Conservation (phyloP, 2,888 invertebrate species). For the Unio pictorum region DNA sequence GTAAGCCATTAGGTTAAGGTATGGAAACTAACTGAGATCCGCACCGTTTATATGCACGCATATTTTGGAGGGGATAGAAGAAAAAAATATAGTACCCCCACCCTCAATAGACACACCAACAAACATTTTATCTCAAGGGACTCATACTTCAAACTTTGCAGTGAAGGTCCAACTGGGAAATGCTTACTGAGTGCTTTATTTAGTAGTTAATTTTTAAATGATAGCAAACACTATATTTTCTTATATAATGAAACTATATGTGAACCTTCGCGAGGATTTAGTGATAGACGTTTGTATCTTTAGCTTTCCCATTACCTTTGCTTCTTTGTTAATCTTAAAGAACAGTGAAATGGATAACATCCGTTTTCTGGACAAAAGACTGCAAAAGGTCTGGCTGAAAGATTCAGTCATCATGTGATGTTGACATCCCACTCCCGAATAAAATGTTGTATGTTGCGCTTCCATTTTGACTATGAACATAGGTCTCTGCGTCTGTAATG, state of each 20-base stretch:
- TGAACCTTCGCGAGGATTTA: conserved; percentile 5
- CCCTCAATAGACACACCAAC: too few relatives aligned
- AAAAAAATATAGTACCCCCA: too few relatives aligned
- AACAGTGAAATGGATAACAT: conserved; percentile 29
- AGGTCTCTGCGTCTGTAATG: conserved; percentile 29
- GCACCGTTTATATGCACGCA: too few relatives aligned
- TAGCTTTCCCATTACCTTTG: neutral
- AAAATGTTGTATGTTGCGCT: conserved; percentile 24
- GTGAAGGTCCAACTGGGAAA: too few relatives aligned
- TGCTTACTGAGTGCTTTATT: too few relatives aligned
- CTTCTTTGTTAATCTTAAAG: conserved; percentile 7
- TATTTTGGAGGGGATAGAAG: too few relatives aligned
- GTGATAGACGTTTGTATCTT: conserved; percentile 1
- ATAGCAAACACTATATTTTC: too few relatives aligned
- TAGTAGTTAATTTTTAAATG: too few relatives aligned
- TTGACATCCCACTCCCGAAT: conserved; percentile 7
- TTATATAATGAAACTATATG: neutral
- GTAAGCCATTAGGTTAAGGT: too few relatives aligned
- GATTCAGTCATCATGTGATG: conserved; percentile 31
- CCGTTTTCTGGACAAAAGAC: conserved; percentile 20
- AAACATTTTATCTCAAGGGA: too few relatives aligned
- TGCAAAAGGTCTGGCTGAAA: conserved; percentile 16
- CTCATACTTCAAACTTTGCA: too few relatives aligned
- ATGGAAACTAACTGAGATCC: too few relatives aligned
- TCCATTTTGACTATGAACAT: conserved; percentile 22